Conservation (phyloP, 92 coral and sea anemone species). For the Zoanthus solanderi region DNA sequence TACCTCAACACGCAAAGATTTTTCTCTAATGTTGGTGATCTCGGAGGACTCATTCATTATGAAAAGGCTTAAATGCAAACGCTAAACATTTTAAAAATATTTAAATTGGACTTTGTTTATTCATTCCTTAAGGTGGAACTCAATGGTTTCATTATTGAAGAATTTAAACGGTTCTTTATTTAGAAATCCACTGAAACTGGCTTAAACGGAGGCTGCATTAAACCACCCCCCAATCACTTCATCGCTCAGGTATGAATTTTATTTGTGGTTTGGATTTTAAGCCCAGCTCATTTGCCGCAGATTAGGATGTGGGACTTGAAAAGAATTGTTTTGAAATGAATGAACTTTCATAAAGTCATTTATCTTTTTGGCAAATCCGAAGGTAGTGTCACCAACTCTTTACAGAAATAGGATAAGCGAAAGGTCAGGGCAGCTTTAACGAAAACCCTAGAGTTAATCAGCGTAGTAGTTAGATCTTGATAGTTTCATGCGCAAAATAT, state of each 20-base stretch:
- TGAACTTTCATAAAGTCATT: slow-evolving; percentile 1
- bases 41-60: background rate
- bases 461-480: background rate
- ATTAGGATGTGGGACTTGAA: slow-evolving; percentile 24
- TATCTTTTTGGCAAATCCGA: slow-evolving; percentile 21
- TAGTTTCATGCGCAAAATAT: slow-evolving; percentile 8
- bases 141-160: background rate
- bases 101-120: background rate
- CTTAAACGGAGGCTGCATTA: background rate
- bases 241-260: background rate
- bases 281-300: slow-evolving; percentile 29
- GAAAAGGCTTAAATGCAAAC: background rate
- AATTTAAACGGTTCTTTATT: background rate
- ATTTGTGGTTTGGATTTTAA: slow-evolving; percentile 19
- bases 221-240: slow-evolving; percentile 4
- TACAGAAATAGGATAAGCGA: background rate
- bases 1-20: background rate
- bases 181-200: slow-evolving; percentile 28
- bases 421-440: background rate
- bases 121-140: background rate
- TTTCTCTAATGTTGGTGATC: background rate
- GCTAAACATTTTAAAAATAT: background rate
- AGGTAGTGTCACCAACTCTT: slow-evolving; percentile 34
- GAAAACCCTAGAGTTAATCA: background rate
- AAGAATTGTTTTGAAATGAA: background rate